Base-by-base conservation (phyloP, 2,888 invertebrate genomes). In the Linnaemya tessellans region DNA sequence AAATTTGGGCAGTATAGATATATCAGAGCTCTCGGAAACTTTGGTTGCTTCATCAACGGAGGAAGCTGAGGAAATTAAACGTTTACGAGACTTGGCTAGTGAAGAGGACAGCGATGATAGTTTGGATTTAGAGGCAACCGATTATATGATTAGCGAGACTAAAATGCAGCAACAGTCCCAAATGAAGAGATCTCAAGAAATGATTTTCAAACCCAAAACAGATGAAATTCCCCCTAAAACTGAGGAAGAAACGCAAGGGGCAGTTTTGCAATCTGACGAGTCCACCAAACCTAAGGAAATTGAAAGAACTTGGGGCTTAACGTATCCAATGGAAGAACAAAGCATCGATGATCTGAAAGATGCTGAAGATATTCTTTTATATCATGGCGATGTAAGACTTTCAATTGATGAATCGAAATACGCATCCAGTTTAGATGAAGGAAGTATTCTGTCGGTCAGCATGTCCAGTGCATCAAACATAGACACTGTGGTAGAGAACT, bases 21-120 rank as follows among this genome's bases (percentile, higher is more conserved):
- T 97, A 49, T 98, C 98, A 43, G 98, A 98, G 92, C 94, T 96
- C 35, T 98, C 98, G 0, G 98, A 98, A 93, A 99, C 98, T 1
- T 93, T 99, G 10, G 96, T 99, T 11, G 97, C 98, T 15, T 98
- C 98, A 2, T 96, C 96, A 10, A 95, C 96, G 90, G 97, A 97
- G 64, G 91, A 91, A 74, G 88, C 89, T 1, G 93, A 93, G 15
- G 94, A 94, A 90, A 93, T 94, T 88, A 93, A 93, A 46, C 94
- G 94, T 70, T 94, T 93, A 13, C 94, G 94, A 15, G 94, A 94
- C 64, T 94, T 94, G 86, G 94, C 94, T 81, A 94, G 94, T 86
- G 93, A 93, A 78, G 93, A 91, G 4, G 91, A 92, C 58, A 94
- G 94, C 83, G 91, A 93, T 65, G 93, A 90, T 1, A 94, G 94